Base-by-base conservation (phyloP, 2,113 vertebrate species). In the Trogon melanurus region DNA sequence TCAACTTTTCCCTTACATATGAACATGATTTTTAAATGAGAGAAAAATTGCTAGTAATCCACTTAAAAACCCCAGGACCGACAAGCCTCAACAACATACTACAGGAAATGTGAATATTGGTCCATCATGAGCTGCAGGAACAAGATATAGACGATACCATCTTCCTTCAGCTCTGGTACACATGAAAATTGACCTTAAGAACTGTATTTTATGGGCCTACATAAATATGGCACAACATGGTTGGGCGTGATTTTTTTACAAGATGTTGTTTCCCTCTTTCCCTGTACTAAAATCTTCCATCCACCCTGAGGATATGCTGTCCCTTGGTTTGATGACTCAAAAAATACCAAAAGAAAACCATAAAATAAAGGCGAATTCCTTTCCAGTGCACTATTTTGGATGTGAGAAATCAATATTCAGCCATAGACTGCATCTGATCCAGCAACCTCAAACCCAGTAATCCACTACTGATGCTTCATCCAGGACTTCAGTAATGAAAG, bases 221-320 rank as follows among this genome's bases (percentile, higher is more conserved):
- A 45, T n/a, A 34, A 3, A 10, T 44, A 75, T 5, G 11, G 32
- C 34, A 69, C 48, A 81, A n/a, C 3, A 9, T 34, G 6, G 10
- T 11, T 61, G 14, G 65, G 26, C 1, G 7, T 22, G 6, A 34
- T 44, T 58, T n/a, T 36, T 66, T 71, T 54, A 66, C 7, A 38
- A 29, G 7, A 80, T 8, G n/a, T 53, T 50, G 8, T 44, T 84
- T 83, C 9, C 9, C 13, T 44, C 9, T 67, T 66, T 78, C 2
- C 11, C 10, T 5, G 10, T 13, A 11, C 1, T 73, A 70, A 80
- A 88, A 70, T 66, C 18, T 11, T 79, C 13, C 29, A 21, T 82
- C 25, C 7, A 51, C 1, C 5, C 4, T 0, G 1, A 75, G 12
- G 8, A 91, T 67, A 65, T 34, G 6, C 17, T n/a, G 29, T 5